Percentiles rank a stretch among this genome's conserved stretches.
These are phyloP conservation scores for Sebastes nivosus DNA, from an alignment of 2,797 vertebrate genomes.

Conservation along the genomic window DNA sequence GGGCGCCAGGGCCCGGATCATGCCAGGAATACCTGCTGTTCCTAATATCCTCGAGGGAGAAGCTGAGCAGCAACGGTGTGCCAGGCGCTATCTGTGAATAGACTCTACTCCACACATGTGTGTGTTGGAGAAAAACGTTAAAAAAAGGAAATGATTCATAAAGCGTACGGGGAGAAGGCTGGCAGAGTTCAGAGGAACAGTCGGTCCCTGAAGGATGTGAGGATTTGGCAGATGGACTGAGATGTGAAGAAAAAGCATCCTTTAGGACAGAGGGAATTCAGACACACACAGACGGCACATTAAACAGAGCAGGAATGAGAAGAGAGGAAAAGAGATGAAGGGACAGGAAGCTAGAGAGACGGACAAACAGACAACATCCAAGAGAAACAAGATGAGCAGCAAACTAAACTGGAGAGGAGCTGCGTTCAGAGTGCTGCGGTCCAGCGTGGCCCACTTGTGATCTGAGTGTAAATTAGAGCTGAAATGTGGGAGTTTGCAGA, in stretches of 20 bases:
- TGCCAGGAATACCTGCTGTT: slow-evolving; percentile 68
- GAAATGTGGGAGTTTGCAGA: slow-evolving; percentile 59
- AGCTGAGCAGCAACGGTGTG: slow-evolving; percentile 32
- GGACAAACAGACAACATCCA: slow-evolving; percentile 58
- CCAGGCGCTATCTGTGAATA: slow-evolving; percentile 24
- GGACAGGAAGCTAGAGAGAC: slow-evolving; percentile 63
- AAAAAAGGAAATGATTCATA: slow-evolving; percentile 82
- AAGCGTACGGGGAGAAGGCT: slow-evolving; percentile 70
- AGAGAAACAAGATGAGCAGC: slow-evolving; percentile 36
- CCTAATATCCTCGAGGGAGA: slow-evolving; percentile 49
- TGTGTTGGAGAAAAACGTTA: slow-evolving; percentile 47
- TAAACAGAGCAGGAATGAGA: slow-evolving; percentile 42
- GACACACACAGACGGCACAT: slow-evolving; percentile 59
- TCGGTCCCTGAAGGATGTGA: slow-evolving; percentile 80
- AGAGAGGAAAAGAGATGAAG: slow-evolving; percentile 52
- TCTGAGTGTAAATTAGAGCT: slow-evolving; percentile 48
- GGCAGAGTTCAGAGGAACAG: slow-evolving; percentile 77
- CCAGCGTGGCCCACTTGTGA: slow-evolving; percentile 43
- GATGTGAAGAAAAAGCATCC: slow-evolving; percentile 74
- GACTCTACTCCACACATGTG: slow-evolving; percentile 41
- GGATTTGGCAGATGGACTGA: slow-evolving; percentile 76
- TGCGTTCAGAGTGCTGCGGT: slow-evolving; percentile 29
- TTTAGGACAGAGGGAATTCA: slow-evolving; percentile 66
- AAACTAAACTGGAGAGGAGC: slow-evolving; percentile 28
- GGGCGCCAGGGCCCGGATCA: slow-evolving; percentile 24